Evolutionary conservation across 2,113 vertebrate genomes (phyloP).

Genomic region (Onychostoma macrolepis): DNA sequence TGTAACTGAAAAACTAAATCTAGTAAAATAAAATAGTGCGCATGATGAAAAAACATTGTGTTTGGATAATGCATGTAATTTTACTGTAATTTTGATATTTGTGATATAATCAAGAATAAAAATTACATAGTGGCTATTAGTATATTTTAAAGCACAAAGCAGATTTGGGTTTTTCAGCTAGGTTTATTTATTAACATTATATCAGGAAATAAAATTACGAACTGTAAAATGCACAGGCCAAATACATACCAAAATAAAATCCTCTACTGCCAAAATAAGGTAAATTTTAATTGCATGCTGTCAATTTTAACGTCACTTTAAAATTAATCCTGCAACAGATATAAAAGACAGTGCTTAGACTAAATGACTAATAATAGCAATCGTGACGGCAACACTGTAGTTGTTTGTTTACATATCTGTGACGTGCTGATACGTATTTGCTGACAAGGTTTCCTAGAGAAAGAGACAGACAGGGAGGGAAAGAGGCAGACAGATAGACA

Average conservation of each 20-base stretch:
- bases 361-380: neutral
- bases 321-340: too few relatives aligned
- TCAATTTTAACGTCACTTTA: neutral
- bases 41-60: too few relatives aligned
- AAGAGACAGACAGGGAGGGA: slow-evolving; percentile 24
- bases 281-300: neutral
- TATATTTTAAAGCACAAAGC: neutral
- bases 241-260: neutral
- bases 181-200: neutral
- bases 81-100: neutral
- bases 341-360: neutral
- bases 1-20: too few relatives aligned
- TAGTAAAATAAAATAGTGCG: too few relatives aligned
- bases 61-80: too few relatives aligned
- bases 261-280: neutral
- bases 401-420: slow-evolving; percentile 50
- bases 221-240: neutral
- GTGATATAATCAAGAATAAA: too few relatives aligned
- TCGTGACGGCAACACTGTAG: slow-evolving; percentile 50
- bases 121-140: neutral
- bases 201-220: neutral
- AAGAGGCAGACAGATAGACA: slow-evolving; percentile 13
- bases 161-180: neutral
- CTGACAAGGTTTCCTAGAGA: neutral
- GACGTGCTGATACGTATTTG: neutral